These are phyloP conservation scores for Xyrichtys novacula DNA, from an alignment of 2,797 vertebrate genomes.

Conservation along the genomic window DNA sequence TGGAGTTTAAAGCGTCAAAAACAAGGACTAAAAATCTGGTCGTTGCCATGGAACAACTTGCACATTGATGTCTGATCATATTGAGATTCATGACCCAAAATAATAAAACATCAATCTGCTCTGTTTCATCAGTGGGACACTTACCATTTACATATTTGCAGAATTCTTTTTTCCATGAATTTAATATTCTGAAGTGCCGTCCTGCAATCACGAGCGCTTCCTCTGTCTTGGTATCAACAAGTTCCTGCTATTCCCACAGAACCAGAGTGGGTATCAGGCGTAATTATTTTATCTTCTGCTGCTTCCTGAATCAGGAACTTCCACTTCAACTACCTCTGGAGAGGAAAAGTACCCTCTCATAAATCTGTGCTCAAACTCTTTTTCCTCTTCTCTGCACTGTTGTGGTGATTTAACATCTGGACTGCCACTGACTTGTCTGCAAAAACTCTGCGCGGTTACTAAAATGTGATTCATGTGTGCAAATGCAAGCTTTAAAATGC, in stretches of 20 bases:
- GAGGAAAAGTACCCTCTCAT: slow-evolving; percentile 55
- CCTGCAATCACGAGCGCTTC: slow-evolving; percentile 23
- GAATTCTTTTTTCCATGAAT: slow-evolving; percentile 11
- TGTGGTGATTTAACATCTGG: slow-evolving; percentile 27
- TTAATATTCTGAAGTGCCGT: slow-evolving; percentile 32
- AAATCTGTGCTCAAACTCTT: slow-evolving; percentile 52
- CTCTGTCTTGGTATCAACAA: slow-evolving; percentile 21
- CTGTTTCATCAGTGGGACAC: slow-evolving; percentile 16
- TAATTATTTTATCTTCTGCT: slow-evolving; percentile 57
- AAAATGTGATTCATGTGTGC: not conserved
- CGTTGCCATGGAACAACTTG: slow-evolving; percentile 42
- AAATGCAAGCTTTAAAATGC: not conserved
- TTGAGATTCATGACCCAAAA: slow-evolving; percentile 24
- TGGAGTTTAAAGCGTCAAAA: not conserved
- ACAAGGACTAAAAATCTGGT: slow-evolving; percentile 29
- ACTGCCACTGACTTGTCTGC: slow-evolving; percentile 10
- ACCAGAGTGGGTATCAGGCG: slow-evolving; percentile 27
- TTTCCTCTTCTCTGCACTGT: slow-evolving; percentile 30
- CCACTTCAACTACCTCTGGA: slow-evolving; percentile 47
- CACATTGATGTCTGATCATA: slow-evolving; percentile 22
- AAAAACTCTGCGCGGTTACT: not conserved
- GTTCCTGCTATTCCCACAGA: slow-evolving; percentile 34
- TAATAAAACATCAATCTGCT: not conserved
- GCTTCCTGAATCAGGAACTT: slow-evolving; percentile 59
- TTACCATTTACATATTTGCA: slow-evolving; percentile 15